Percentiles rank a stretch among this genome's conserved stretches.
Evolutionary conservation across 2,888 invertebrate species (phyloP).

Genomic region (Dendrolimus houi): DNA sequence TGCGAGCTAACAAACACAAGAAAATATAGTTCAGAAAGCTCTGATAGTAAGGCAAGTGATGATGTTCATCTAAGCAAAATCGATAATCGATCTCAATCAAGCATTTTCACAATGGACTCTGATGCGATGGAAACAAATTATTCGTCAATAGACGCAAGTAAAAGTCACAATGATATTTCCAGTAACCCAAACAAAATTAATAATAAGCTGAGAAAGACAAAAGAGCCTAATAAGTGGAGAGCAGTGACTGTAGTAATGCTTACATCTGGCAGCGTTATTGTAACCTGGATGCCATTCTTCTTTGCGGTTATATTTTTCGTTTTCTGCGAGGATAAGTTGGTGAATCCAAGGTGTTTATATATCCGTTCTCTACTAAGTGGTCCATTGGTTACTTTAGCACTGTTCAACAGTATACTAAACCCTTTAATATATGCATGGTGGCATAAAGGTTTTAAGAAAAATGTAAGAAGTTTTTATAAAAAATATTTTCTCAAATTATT

Average conservation of each 20-base stretch:
- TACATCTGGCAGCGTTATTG: constrained; percentile 76
- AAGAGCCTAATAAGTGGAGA: constrained; percentile 72
- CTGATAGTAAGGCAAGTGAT: constrained; percentile 14
- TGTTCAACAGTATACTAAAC: constrained; percentile 78
- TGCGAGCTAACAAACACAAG: constrained; percentile 31
- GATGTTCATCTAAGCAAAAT: constrained; percentile 14
- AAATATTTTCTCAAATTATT: constrained; percentile 29
- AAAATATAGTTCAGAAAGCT: constrained; percentile 11
- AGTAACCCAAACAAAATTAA: constrained; percentile 6
- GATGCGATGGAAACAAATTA: constrained; percentile 21
- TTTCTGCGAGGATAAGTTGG: constrained; percentile 63
- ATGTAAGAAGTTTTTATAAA: constrained; percentile 44
- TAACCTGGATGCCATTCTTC: constrained; percentile 80
- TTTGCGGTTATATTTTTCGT: constrained; percentile 73
- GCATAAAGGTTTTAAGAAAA: constrained; percentile 80
- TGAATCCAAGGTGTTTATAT: constrained; percentile 60
- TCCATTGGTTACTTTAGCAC: constrained; percentile 77
- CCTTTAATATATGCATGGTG: constrained; percentile 83
- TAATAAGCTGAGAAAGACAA: constrained; percentile 23
- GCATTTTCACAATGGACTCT: constrained; percentile 42
- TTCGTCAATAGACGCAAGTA: constrained; percentile 16
- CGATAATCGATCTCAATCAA: constrained; percentile 37
- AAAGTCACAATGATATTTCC: constrained; percentile 12
- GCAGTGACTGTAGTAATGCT: constrained; percentile 79
- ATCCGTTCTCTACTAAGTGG: constrained; percentile 71